Conservation (phyloP, 2,888 invertebrate genomes). For the Ornithoptera priamus region DNA sequence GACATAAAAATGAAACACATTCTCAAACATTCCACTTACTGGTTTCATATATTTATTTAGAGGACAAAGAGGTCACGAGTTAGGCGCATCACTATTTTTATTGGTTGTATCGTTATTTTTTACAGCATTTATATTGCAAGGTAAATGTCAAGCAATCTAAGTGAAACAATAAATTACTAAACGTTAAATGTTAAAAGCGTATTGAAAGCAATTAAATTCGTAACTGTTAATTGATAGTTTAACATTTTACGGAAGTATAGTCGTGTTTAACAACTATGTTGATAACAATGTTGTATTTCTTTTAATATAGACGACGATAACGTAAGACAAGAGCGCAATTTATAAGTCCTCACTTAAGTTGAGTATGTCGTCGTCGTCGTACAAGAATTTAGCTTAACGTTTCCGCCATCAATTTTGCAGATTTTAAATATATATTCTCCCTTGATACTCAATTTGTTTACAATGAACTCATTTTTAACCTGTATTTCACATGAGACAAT, state of each 20-base stretch:
- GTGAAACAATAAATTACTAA: background rate
- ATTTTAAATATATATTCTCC: no score
- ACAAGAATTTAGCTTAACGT: no score
- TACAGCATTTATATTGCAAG: slow-evolving; percentile 4
- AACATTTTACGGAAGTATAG: slow-evolving; percentile 6
- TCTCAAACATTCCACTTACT: background rate
- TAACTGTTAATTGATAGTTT: background rate
- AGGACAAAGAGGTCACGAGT: slow-evolving; percentile 6
- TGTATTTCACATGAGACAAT: no score
- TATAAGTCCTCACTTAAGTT: no score
- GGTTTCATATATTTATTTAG: background rate
- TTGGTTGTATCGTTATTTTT: slow-evolving; percentile 13
- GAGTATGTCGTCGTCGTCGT: no score
- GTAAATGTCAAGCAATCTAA: slow-evolving; percentile 9
- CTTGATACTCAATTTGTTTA: no score
- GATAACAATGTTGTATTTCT: no score
- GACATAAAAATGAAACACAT: background rate
- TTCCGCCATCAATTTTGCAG: no score
- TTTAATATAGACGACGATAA: no score
- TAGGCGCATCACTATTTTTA: slow-evolving; percentile 5
- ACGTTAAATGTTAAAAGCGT: slow-evolving; percentile 10
- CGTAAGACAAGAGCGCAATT: no score
- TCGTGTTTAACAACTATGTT: background rate
- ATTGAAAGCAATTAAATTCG: background rate
- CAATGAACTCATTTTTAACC: no score